Conservation (phyloP, 2,113 vertebrate species). For the Strix uralensis region DNA sequence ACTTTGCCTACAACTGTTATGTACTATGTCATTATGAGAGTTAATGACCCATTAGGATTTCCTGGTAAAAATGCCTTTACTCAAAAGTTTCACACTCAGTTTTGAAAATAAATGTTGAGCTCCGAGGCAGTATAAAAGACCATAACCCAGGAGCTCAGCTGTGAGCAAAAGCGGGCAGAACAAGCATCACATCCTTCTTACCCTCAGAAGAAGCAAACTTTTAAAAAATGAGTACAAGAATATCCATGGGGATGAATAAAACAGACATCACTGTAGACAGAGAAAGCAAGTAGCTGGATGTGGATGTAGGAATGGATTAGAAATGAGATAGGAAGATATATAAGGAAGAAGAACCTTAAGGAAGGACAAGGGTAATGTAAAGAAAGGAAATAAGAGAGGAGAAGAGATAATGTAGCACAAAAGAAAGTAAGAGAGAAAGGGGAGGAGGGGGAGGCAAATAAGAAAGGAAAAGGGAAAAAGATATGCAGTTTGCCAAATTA, state of each 20-base stretch:
- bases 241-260: not conserved
- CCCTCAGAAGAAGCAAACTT: not conserved
- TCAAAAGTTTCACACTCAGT: not conserved
- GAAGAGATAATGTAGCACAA: not conserved
- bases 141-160: not conserved
- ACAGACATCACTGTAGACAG: not conserved
- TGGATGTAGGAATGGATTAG: not conserved
- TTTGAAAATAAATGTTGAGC: conserved; percentile 16
- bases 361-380: not conserved
- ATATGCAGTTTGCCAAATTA: not conserved
- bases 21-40: not conserved
- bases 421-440: not conserved
- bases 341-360: not conserved
- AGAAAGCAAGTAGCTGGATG: not conserved
- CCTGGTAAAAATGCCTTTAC: conserved; percentile 6
- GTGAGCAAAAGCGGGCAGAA: not conserved
- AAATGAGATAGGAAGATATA: not conserved
- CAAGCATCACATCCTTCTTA: not conserved
- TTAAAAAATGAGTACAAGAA: not conserved
- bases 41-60: conserved; percentile 21
- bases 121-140: not conserved
- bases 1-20: not conserved
- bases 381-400: not conserved
- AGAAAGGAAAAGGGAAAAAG: not conserved
- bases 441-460: not conserved